These are phyloP conservation scores for Pogonocherus hispidulus DNA, from an alignment of 2,888 invertebrate genomes.

Conservation along the genomic window DNA sequence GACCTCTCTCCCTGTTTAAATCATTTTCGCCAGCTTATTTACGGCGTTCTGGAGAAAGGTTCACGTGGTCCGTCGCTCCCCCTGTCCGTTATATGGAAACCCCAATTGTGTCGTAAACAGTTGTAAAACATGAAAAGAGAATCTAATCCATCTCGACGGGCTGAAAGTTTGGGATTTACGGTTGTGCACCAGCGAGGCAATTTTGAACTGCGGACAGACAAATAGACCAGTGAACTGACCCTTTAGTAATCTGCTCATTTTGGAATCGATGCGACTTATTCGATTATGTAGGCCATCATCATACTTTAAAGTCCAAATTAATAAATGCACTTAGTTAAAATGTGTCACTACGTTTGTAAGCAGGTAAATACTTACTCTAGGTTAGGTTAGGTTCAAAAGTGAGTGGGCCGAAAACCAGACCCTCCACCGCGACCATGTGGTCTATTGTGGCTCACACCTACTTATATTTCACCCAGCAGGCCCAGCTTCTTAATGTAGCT, in stretches of 20 bases:
- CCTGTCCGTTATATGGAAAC: conserved; percentile 42
- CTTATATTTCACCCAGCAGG: too few relatives aligned
- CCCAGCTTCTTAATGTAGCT: too few relatives aligned
- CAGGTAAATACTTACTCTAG: too few relatives aligned
- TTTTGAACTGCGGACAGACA: conserved; percentile 49
- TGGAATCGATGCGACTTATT: not conserved
- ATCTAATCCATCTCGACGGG: conserved; percentile 64
- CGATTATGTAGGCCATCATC: too few relatives aligned
- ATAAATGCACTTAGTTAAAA: too few relatives aligned
- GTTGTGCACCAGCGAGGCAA: conserved; percentile 58
- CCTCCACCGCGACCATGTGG: too few relatives aligned
- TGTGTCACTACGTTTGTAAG: too few relatives aligned
- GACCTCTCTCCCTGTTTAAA: too few relatives aligned
- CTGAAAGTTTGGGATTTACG: conserved; percentile 61
- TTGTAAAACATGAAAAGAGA: conserved; percentile 63
- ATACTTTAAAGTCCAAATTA: too few relatives aligned
- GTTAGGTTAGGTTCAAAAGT: too few relatives aligned
- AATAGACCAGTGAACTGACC: not conserved
- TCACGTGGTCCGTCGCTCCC: not conserved
- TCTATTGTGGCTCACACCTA: too few relatives aligned
- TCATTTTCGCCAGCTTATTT: not conserved
- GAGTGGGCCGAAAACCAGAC: too few relatives aligned
- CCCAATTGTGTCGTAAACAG: conserved; percentile 63
- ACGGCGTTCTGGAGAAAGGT: not conserved
- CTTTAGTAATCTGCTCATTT: not conserved